These are phyloP conservation scores for Zootoca vivipara DNA, from an alignment of 2,113 vertebrate genomes.

Conservation along the genomic window DNA sequence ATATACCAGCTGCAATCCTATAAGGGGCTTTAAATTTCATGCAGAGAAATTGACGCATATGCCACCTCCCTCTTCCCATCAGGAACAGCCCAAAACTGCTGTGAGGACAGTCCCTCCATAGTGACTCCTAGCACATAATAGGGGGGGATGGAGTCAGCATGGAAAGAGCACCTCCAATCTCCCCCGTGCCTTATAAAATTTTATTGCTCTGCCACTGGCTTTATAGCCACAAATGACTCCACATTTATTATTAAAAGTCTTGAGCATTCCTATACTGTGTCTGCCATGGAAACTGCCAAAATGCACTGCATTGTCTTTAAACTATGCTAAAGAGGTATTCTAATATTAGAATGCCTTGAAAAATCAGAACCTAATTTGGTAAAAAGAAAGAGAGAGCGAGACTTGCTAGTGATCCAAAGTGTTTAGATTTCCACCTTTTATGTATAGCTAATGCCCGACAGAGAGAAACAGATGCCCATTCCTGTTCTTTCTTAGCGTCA, in stretches of 20 bases:
- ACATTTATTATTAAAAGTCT: background rate
- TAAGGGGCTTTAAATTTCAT: too few species aligned
- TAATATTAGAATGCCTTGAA: constrained; percentile 2
- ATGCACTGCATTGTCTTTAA: background rate
- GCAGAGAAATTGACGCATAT: too few species aligned
- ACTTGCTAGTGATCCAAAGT: background rate
- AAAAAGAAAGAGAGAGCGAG: background rate
- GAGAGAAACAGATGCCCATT: constrained; percentile 30
- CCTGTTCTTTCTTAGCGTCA: constrained; percentile 44
- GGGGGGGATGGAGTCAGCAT: background rate
- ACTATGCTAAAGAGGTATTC: constrained; percentile 30
- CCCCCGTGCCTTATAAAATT: background rate
- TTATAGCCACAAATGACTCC: background rate
- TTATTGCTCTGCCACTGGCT: too few species aligned
- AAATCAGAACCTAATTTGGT: constrained; percentile 31
- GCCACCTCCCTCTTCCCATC: too few species aligned
- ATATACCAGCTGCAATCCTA: too few species aligned
- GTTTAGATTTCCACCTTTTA: constrained; percentile 20
- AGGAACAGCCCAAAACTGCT: too few species aligned
- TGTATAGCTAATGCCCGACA: constrained; percentile 10
- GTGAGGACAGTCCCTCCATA: too few species aligned
- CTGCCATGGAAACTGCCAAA: background rate
- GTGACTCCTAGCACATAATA: background rate
- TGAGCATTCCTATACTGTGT: background rate
- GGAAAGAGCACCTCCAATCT: background rate